phyloP scores from a whole-genome alignment of 2,888 invertebrate species.

The Meghimatium bilineatum region DNA sequence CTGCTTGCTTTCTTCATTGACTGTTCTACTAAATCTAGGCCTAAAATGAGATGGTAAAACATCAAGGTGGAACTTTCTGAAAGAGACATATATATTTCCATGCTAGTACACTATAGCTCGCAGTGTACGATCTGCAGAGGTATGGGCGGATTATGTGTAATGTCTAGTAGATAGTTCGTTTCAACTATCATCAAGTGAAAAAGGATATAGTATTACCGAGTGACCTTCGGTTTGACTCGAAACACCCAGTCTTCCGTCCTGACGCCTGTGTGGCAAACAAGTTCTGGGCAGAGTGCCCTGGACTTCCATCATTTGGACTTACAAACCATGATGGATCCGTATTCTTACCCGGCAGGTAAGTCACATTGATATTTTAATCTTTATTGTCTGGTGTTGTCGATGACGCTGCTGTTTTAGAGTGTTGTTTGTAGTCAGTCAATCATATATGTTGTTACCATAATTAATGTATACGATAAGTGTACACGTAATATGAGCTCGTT shows the following conservation, averaged over 20 bases:
- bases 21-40: no score
- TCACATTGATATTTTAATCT: background rate
- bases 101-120: background rate
- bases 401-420: background rate
- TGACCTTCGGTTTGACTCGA: slow-evolving; percentile 3
- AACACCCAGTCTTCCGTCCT: slow-evolving; percentile 35
- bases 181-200: background rate
- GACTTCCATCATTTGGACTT: slow-evolving; percentile 46
- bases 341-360: slow-evolving; percentile 43
- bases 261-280: slow-evolving; percentile 47
- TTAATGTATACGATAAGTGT: no score
- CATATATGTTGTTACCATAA: no score
- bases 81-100: background rate
- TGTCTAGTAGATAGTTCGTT: background rate
- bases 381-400: background rate
- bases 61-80: background rate
- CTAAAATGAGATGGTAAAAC: background rate
- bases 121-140: background rate
- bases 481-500: no score
- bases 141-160: background rate
- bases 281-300: slow-evolving; percentile 47
- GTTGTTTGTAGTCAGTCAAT: background rate
- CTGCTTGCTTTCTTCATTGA: background rate
- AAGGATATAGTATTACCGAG: background rate
- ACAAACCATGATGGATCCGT: slow-evolving; percentile 48